Conservation (phyloP, 2,888 invertebrate genomes). For the Diadromus collaris region DNA sequence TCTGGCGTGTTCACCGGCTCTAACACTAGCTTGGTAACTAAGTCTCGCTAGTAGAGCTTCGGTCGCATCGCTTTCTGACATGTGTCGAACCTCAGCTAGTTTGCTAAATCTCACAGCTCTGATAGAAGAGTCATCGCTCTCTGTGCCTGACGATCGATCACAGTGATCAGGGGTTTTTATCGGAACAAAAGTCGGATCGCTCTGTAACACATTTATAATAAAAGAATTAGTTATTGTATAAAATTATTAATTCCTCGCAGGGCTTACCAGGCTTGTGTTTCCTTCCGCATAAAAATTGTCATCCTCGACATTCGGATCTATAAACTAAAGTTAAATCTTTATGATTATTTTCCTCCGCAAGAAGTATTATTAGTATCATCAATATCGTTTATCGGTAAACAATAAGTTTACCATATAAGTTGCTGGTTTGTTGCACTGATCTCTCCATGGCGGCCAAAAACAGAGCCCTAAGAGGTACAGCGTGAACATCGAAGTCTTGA, state of each 20-base stretch:
- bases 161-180: conserved; percentile 88
- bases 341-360: conserved; percentile 13
- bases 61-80: conserved; percentile 94
- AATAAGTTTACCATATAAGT: conserved; percentile 85
- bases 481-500: conserved; percentile 96
- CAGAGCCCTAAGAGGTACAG: conserved; percentile 94
- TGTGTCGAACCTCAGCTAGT: conserved; percentile 93
- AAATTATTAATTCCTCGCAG: background rate
- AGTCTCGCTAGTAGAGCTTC: conserved; percentile 95
- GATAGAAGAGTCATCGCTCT: conserved; percentile 92
- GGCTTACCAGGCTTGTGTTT: conserved; percentile 84
- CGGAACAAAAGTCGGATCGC: conserved; percentile 96
- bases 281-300: conserved; percentile 89
- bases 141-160: conserved; percentile 87
- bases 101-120: conserved; percentile 95
- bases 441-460: conserved; percentile 94
- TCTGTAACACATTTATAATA: conserved; percentile 81
- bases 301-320: conserved; percentile 89
- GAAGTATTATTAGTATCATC: background rate
- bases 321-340: conserved; percentile 81
- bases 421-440: conserved; percentile 87
- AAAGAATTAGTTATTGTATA: background rate
- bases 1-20: conserved; percentile 90
- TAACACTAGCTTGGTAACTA: conserved; percentile 95
- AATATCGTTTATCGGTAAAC: background rate